These are phyloP conservation scores for Heteractis magnifica DNA, from an alignment of 92 coral and sea anemone genomes.

Conservation along the genomic window DNA sequence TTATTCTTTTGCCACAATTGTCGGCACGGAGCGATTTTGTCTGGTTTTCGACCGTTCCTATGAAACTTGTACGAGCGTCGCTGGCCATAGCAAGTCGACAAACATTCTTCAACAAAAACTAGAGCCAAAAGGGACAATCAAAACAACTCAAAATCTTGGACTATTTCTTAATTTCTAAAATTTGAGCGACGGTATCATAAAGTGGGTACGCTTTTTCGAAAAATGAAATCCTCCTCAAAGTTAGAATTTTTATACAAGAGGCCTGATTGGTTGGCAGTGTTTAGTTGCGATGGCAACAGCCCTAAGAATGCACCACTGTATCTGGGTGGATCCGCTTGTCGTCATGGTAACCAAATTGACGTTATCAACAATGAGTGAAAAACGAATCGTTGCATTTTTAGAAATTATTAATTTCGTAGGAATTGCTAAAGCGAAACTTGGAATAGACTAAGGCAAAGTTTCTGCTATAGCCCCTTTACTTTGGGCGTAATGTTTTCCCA, in stretches of 20 bases:
- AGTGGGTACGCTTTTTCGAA: background rate
- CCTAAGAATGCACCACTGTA: background rate
- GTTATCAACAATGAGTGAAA: background rate
- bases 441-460: too few species aligned
- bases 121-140: background rate
- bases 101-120: background rate
- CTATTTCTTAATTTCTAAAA: background rate
- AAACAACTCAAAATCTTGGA: background rate
- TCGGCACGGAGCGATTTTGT: background rate
- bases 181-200: too few species aligned
- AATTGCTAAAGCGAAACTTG: too few species aligned
- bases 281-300: background rate
- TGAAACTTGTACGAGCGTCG: background rate
- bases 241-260: background rate
- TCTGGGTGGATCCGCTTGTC: background rate
- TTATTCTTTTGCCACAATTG: background rate
- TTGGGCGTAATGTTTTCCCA: too few species aligned
- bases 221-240: background rate
- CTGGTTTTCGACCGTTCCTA: background rate
- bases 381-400: too few species aligned
- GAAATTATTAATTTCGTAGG: too few species aligned
- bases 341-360: background rate
- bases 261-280: background rate
- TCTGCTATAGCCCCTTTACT: too few species aligned
- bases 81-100: background rate